Evolutionary conservation across 1,140 invertebrate genomes (phyloP).

Genomic region (Meloidogyne hapla): DNA sequence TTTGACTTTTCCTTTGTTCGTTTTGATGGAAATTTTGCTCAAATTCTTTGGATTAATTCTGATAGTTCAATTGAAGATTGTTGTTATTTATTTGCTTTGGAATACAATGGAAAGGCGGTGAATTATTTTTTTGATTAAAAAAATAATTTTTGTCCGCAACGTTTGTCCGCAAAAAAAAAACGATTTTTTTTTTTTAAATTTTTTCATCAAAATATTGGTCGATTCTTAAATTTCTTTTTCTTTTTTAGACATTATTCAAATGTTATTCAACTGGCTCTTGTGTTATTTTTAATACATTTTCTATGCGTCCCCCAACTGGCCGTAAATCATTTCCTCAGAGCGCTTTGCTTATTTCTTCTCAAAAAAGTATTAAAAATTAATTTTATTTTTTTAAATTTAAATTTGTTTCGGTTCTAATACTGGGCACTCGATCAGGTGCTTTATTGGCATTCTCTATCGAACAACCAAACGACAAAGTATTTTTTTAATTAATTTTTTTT

Average conservation of each 20-base stretch:
- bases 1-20: background rate
- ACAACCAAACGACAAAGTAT: too few species aligned
- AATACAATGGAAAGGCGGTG: background rate
- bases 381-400: too few species aligned
- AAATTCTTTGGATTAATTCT: constrained; percentile 19
- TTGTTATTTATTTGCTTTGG: background rate
- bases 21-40: background rate
- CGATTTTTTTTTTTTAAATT: background rate
- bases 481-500: too few species aligned
- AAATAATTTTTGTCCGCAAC: too few species aligned
- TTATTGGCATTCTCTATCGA: background rate
- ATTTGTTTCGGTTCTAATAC: background rate
- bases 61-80: background rate
- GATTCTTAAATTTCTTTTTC: background rate
- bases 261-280: background rate
- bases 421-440: constrained; percentile 13
- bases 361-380: background rate
- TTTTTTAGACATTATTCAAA: background rate
- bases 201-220: background rate
- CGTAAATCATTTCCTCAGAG: background rate
- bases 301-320: background rate
- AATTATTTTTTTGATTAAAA: background rate
- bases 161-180: background rate
- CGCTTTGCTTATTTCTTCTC: background rate
- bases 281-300: background rate